These are phyloP conservation scores for Synergus japonicus DNA, from an alignment of 2,888 invertebrate genomes.

Conservation along the genomic window DNA sequence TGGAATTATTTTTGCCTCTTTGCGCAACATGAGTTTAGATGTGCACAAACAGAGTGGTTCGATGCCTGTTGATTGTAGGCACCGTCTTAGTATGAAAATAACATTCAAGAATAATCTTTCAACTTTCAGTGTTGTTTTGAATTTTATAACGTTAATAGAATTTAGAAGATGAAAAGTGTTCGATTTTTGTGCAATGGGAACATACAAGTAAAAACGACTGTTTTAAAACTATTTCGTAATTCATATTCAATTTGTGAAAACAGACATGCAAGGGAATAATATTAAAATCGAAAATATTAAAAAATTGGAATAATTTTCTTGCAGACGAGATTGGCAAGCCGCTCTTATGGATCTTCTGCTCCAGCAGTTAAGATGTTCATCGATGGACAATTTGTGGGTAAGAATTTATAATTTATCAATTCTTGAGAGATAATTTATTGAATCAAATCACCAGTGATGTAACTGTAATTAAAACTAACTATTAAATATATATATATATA, in stretches of 20 bases:
- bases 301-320: slow-evolving; percentile 39
- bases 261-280: too few species aligned
- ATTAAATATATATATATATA: background rate
- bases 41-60: slow-evolving; percentile 32
- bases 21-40: slow-evolving; percentile 22
- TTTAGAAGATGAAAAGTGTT: background rate
- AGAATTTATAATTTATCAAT: slow-evolving; percentile 42
- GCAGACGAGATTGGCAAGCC: slow-evolving; percentile 56
- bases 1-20: slow-evolving; percentile 3
- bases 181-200: background rate
- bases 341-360: slow-evolving; percentile 80
- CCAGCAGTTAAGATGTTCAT: slow-evolving; percentile 95
- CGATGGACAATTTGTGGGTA: slow-evolving; percentile 90
- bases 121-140: background rate
- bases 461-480: background rate
- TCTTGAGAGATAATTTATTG: background rate
- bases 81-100: slow-evolving; percentile 15
- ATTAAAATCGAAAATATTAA: background rate
- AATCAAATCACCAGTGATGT: background rate
- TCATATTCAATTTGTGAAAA: background rate
- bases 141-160: background rate
- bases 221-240: background rate
- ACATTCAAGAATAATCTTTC: background rate
- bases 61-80: background rate
- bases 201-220: slow-evolving; percentile 13